Evolutionary conservation across 1,140 invertebrate species (phyloP), one percentile per base, ranked within the genome.

Genomic region (Drosophila orosa): DNA sequence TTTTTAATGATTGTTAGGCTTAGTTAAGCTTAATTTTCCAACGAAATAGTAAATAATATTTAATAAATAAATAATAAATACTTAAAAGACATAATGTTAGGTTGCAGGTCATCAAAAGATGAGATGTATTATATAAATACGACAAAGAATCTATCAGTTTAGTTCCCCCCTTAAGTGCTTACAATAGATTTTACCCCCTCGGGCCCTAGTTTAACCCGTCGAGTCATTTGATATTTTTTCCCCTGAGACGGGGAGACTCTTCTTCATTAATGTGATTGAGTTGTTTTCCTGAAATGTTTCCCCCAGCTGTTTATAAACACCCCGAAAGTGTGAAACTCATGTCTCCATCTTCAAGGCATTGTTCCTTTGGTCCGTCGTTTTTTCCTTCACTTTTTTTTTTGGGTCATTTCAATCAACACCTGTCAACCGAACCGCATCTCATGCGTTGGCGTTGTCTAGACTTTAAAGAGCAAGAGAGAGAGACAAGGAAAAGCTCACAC

Each of bases 351-450:
- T 60, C 48, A 44, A 13, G 19, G 65, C 25, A 57, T 71, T 69
- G 31, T 57, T 56, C 40, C 63, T 57, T 57, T 37, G 25, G n/a
- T 42, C 12, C 7, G 15, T 8, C 22, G 47, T 29, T 27, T 6
- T 8, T 29, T 29, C 27, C 8, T 45, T 37, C 6, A 37, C n/a
- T 17, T 35, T 22, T 5, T 35, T 75, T 84, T 85, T 86, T 60
- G 79, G 82, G 82, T 86, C 82, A 87, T 55, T 87, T 86, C 82
- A 79, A 86, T 86, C 82, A 86, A 68, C 82, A 86, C 82, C 82
- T 86, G 82, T 87, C 82, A 86, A 48, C 33, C 42, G 39, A 35
- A 35, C 65, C 31, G 22, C 79, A 79, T 74, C 63, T 67, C 57
- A 31, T 55, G 77, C 81, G 80, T 86, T 59, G 83, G 78, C 82